phyloP scores from a whole-genome alignment of 2,797 vertebrate species.

The Alouatta caraya region DNA sequence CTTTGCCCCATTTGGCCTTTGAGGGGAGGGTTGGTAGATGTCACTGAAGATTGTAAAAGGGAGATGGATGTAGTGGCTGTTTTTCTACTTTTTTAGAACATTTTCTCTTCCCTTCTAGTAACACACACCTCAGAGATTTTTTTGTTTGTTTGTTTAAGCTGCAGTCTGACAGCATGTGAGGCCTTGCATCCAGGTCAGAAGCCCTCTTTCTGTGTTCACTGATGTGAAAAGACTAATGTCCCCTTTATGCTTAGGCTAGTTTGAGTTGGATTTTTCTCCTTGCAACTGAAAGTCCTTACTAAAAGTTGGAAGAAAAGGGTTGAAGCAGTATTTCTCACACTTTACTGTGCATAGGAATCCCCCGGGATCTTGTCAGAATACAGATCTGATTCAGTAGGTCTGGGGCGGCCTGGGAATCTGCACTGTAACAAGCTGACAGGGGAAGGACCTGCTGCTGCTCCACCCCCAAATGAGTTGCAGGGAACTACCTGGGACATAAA shows the following conservation, averaged over 20 bases:
- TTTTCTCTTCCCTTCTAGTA: neutral
- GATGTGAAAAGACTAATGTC: neutral
- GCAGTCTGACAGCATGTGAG: neutral
- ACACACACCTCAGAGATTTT: neutral
- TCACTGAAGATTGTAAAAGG: neutral
- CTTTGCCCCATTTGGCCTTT: neutral
- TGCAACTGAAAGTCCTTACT: neutral
- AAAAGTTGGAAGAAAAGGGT: neutral
- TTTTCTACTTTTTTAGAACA: neutral
- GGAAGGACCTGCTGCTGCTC: neutral
- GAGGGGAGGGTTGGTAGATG: neutral
- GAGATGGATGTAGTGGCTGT: neutral
- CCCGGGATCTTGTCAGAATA: neutral
- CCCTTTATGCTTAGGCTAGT: neutral
- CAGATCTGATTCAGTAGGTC: neutral
- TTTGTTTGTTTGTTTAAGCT: neutral
- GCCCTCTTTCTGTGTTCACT: neutral
- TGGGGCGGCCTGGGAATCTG: neutral
- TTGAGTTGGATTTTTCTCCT: neutral
- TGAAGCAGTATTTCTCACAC: neutral
- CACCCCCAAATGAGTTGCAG: neutral
- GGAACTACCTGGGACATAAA: neutral
- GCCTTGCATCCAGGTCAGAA: neutral
- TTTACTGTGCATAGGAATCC: neutral
- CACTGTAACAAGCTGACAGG: neutral